Evolutionary conservation across 2,797 vertebrate genomes (phyloP).

Genomic region (Thaleichthys pacificus): DNA sequence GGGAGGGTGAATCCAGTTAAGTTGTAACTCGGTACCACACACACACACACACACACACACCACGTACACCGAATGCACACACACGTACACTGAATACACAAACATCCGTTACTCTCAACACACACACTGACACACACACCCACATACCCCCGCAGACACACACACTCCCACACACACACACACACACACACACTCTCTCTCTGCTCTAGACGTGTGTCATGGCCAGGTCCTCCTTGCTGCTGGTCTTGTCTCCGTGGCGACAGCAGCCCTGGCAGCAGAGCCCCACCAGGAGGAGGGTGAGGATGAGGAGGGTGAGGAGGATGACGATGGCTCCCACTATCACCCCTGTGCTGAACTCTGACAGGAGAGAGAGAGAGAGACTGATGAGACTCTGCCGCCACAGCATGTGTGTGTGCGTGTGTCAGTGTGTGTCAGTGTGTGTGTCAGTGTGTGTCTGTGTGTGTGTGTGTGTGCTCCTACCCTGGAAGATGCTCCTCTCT

Average conservation of each 20-base stretch:
- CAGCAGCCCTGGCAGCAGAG: slow-evolving; percentile 71
- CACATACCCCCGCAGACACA: no score
- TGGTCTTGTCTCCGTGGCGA: slow-evolving; percentile 9
- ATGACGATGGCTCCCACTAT: slow-evolving; percentile 66
- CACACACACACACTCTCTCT: no score
- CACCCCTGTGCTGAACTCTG: slow-evolving; percentile 71
- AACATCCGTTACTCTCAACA: no score
- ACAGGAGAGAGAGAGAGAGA: slow-evolving; percentile 19
- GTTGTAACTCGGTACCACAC: no score
- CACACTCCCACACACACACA: no score
- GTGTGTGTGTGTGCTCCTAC: slow-evolving; percentile 49
- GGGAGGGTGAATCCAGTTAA: not conserved
- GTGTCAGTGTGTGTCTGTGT: not conserved
- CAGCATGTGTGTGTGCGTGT: no score
- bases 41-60: slow-evolving; percentile 2
- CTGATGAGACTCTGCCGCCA: not conserved
- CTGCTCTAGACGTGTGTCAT: slow-evolving; percentile 9
- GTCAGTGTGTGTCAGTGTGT: no score
- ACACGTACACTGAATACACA: not conserved
- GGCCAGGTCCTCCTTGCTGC: slow-evolving; percentile 41
- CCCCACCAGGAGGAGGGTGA: slow-evolving; percentile 65
- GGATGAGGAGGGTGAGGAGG: slow-evolving; percentile 59
- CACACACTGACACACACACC: no score
- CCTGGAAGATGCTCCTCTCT: slow-evolving; percentile 21
- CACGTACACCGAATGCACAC: not conserved